A percentile compares a stretch with the other conserved stretches of the same genome.
phyloP scores from a whole-genome alignment of 1,140 invertebrate species.

The Zaprionus inermis region DNA sequence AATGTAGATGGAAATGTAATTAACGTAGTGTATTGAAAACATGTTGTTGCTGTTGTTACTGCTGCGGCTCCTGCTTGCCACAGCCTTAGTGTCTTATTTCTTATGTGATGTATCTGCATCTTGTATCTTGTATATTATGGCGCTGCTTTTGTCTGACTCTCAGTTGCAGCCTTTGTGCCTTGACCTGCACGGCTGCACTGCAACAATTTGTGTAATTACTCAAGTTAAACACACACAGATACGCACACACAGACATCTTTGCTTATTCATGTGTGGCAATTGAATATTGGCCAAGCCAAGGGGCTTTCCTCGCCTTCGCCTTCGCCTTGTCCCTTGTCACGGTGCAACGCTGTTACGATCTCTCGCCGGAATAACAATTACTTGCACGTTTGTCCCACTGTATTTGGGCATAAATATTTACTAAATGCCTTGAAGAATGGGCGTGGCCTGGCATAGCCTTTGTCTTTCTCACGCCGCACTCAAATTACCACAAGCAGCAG shows the following conservation, averaged over 20 bases:
- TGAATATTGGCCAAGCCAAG: slow-evolving; percentile 27
- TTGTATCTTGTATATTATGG: slow-evolving; percentile 2
- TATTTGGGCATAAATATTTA: slow-evolving; percentile 12
- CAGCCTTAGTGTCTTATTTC: neutral
- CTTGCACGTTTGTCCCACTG: neutral
- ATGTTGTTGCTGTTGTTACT: slow-evolving; percentile 13
- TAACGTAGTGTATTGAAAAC: slow-evolving; percentile 5
- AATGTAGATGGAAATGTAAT: slow-evolving; percentile 25
- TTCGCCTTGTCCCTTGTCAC: slow-evolving; percentile 3
- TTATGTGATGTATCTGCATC: slow-evolving; percentile 1
- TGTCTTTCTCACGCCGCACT: slow-evolving; percentile 21
- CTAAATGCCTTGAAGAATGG: slow-evolving; percentile 5
- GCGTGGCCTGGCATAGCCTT: slow-evolving; percentile 7
- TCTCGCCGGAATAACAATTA: slow-evolving; percentile 4
- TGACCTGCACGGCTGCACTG: slow-evolving; percentile 18
- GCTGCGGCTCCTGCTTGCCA: neutral
- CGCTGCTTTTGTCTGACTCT: slow-evolving; percentile 9
- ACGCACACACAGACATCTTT: slow-evolving; percentile 15
- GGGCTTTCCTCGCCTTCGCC: neutral
- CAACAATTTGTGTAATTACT: slow-evolving; percentile 41
- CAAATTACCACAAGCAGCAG: slow-evolving; percentile 11
- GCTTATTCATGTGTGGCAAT: slow-evolving; percentile 15
- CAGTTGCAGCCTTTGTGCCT: slow-evolving; percentile 19
- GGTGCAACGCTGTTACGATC: neutral
- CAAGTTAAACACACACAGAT: slow-evolving; percentile 13